Evolutionary conservation across 2,113 vertebrate species (phyloP).

Genomic region (Ariopsis seemanni): DNA sequence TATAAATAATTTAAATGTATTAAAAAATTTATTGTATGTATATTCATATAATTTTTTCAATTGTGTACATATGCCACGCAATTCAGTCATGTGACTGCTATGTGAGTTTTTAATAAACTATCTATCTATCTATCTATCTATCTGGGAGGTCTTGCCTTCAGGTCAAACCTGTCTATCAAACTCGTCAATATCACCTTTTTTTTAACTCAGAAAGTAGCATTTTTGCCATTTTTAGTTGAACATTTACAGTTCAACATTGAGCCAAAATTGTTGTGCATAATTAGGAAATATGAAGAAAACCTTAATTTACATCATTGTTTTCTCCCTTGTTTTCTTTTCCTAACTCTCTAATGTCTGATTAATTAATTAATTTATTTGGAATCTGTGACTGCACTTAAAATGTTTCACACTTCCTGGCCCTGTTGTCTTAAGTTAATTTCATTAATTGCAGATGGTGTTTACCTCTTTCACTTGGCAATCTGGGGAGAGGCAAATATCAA

Average conservation of each 20-base stretch:
- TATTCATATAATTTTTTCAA: too few species aligned
- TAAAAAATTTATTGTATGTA: too few species aligned
- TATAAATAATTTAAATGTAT: too few species aligned
- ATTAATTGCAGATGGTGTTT: conserved; percentile 59
- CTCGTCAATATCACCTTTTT: background rate
- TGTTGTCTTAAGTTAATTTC: conserved; percentile 43
- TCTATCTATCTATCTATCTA: too few species aligned
- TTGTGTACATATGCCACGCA: too few species aligned
- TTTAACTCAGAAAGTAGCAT: background rate
- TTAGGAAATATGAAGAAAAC: background rate
- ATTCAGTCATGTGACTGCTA: too few species aligned
- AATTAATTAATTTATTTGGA: too few species aligned
- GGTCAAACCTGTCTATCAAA: background rate
- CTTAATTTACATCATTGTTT: background rate
- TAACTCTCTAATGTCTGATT: background rate
- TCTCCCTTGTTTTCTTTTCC: background rate
- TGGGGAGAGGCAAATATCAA: conserved; percentile 51
- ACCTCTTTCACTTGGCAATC: conserved; percentile 40
- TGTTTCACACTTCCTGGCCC: background rate
- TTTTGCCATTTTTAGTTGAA: background rate
- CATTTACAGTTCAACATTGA: background rate
- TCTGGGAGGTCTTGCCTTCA: background rate
- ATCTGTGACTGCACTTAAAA: conserved; percentile 29
- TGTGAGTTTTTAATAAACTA: too few species aligned
- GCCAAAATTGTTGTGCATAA: background rate